These are phyloP conservation scores for Atherinomorus stipes DNA, from an alignment of 2,113 vertebrate genomes.

Conservation along the genomic window DNA sequence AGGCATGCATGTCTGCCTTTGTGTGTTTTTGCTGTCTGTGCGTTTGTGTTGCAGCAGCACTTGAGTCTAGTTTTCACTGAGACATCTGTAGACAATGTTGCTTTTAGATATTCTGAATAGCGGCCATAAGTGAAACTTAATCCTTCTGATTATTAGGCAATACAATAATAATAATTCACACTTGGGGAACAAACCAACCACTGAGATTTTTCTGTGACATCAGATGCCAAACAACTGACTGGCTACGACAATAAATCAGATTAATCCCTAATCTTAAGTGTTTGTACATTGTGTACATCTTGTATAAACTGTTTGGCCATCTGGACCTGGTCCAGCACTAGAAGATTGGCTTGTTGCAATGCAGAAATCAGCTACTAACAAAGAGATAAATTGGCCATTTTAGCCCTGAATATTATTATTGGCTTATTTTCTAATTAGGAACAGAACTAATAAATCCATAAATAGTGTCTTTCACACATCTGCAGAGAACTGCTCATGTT, in stretches of 20 bases:
- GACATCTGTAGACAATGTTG: constrained; percentile 43
- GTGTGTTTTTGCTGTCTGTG: constrained; percentile 32
- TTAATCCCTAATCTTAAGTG: constrained; percentile 52
- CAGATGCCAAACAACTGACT: constrained; percentile 53
- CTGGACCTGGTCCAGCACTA: constrained; percentile 23
- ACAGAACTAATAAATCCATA: constrained; percentile 21
- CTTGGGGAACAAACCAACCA: constrained; percentile 36
- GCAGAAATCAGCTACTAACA: constrained; percentile 26
- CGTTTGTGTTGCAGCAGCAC: constrained; percentile 48
- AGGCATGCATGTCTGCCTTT: constrained; percentile 23
- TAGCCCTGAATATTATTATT: not conserved
- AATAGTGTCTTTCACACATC: not conserved
- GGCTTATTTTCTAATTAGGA: constrained; percentile 3
- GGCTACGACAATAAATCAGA: constrained; percentile 50
- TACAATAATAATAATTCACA: constrained; percentile 48
- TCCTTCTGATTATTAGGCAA: constrained; percentile 59
- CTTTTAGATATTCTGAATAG: constrained; percentile 49
- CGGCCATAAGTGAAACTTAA: constrained; percentile 48
- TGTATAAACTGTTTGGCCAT: constrained; percentile 59
- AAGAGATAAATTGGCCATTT: constrained; percentile 2
- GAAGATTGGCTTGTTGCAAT: constrained; percentile 22
- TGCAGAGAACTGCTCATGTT: no score
- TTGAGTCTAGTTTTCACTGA: constrained; percentile 16
- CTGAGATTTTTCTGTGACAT: constrained; percentile 23
- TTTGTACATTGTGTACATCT: constrained; percentile 47